Conservation (phyloP, 2,888 invertebrate genomes). For the Caenorhabditis afra region DNA sequence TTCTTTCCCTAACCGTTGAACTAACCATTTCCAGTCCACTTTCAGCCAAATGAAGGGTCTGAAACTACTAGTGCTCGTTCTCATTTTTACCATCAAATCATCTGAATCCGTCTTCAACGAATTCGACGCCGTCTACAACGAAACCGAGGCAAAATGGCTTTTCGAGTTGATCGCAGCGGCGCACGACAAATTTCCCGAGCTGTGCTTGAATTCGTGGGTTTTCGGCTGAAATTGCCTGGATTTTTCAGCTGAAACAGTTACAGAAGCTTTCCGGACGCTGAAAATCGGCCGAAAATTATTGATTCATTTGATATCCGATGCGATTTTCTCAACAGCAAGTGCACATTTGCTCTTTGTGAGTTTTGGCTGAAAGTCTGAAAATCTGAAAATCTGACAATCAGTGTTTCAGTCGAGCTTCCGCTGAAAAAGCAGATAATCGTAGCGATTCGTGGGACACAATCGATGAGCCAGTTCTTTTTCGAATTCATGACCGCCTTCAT, state of each 20-base stretch:
- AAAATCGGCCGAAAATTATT: constrained; percentile 21
- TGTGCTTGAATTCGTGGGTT: constrained; percentile 39
- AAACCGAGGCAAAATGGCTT: constrained; percentile 21
- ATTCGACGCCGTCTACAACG: constrained; percentile 30
- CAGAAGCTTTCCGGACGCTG: constrained; percentile 25
- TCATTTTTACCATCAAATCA: not conserved
- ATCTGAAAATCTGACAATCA: not conserved
- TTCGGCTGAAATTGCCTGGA: not conserved
- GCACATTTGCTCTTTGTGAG: constrained; percentile 41
- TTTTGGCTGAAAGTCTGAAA: not conserved
- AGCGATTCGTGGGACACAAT: constrained; percentile 37
- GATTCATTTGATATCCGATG: constrained; percentile 23
- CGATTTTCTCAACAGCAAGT: constrained; percentile 41
- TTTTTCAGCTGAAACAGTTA: not conserved
- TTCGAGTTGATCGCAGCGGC: constrained; percentile 42
- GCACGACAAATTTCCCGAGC: constrained; percentile 16
- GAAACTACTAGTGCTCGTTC: not conserved
- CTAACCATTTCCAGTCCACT: too few species aligned
- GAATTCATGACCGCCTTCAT: constrained; percentile 37
- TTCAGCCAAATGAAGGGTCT: too few species aligned
- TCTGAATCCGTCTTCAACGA: constrained; percentile 17
- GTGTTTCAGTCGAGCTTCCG: constrained; percentile 26
- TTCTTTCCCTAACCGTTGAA: too few species aligned
- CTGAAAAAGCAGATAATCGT: constrained; percentile 16
- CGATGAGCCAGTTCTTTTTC: constrained; percentile 51